These are phyloP conservation scores for Cordilura impudica DNA, from an alignment of 2,888 invertebrate genomes.

Conservation along the genomic window DNA sequence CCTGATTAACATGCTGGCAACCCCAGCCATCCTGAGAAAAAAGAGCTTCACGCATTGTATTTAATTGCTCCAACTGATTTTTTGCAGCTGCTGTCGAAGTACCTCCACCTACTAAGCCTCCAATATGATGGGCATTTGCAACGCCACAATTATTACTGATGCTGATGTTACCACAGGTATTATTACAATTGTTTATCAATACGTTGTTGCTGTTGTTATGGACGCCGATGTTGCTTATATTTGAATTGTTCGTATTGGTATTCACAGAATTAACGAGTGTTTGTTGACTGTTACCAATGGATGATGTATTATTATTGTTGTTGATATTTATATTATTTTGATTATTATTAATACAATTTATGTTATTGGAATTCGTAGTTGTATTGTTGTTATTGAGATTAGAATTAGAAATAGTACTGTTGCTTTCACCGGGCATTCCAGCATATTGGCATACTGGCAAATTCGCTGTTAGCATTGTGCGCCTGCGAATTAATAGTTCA, in stretches of 20 bases:
- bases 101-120: conserved; percentile 79
- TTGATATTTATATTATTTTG: conserved; percentile 52
- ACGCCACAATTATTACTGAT: conserved; percentile 57
- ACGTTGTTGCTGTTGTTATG: conserved; percentile 59
- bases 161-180: conserved; percentile 58
- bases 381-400: conserved; percentile 51
- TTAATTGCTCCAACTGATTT: conserved; percentile 91
- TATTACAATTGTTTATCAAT: conserved; percentile 57
- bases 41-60: conserved; percentile 93
- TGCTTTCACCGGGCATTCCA: conserved; percentile 67
- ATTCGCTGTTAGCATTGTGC: conserved; percentile 68
- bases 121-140: conserved; percentile 74
- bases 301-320: conserved; percentile 29
- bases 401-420: conserved; percentile 55
- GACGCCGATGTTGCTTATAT: conserved; percentile 62
- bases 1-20: conserved; percentile 95
- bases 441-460: conserved; percentile 69
- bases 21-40: conserved; percentile 97
- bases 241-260: conserved; percentile 22
- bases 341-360: conserved; percentile 36
- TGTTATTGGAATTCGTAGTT: conserved; percentile 62
- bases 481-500: conserved; percentile 34
- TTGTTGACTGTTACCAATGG: conserved; percentile 29
- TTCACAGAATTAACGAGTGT: conserved; percentile 29
- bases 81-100: conserved; percentile 85